Percentiles rank a stretch among this genome's conserved stretches.
phyloP scores from a whole-genome alignment of 2,797 vertebrate species.

The Glyptemys insculpta region DNA sequence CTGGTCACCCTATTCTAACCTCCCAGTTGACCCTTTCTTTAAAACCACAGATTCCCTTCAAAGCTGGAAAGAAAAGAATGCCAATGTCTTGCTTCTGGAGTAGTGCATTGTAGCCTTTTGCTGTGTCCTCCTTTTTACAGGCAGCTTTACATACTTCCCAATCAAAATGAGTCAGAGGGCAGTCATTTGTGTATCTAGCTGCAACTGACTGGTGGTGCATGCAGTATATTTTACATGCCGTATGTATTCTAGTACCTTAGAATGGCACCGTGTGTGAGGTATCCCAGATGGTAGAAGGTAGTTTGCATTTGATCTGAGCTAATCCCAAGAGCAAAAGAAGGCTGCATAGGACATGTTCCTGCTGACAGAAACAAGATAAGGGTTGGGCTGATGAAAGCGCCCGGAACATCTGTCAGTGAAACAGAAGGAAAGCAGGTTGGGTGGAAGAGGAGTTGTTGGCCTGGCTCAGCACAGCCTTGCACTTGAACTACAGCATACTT shows the following conservation, averaged over 20 bases:
- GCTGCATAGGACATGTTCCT: background rate
- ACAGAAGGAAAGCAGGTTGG: rapidly evolving
- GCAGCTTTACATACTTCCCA: background rate
- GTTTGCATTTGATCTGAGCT: too few species aligned
- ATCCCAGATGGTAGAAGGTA: too few species aligned
- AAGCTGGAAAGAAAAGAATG: background rate
- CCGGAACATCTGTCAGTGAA: rapidly evolving
- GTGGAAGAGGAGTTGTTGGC: background rate
- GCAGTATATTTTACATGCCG: too few species aligned
- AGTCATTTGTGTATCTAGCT: rapidly evolving
- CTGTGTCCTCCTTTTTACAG: background rate
- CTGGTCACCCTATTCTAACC: background rate
- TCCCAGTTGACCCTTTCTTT: background rate
- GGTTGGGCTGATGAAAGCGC: background rate
- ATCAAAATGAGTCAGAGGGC: background rate
- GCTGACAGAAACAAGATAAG: background rate
- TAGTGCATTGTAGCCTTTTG: too few species aligned
- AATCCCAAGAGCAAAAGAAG: background rate
- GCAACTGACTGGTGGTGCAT: background rate
- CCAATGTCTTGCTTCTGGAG: too few species aligned
- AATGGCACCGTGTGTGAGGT: too few species aligned
- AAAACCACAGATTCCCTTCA: background rate
- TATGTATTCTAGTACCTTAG: too few species aligned
- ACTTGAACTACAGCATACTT: background rate
- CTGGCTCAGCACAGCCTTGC: rapidly evolving